These are phyloP conservation scores for Hemitrygon akajei DNA, from an alignment of 2,797 vertebrate genomes.

Conservation along the genomic window DNA sequence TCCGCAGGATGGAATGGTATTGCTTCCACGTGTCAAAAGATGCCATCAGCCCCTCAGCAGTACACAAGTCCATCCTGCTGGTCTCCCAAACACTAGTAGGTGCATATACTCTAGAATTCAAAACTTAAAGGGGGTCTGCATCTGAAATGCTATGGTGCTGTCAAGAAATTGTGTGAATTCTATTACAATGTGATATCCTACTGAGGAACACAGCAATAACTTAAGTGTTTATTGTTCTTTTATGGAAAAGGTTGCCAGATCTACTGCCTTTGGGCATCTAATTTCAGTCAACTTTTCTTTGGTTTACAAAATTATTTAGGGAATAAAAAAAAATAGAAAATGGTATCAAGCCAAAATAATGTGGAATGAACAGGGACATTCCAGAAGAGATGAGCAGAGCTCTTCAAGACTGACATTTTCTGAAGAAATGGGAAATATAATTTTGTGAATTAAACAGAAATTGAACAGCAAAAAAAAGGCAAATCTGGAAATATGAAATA, in stretches of 20 bases:
- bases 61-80: too few relatives aligned
- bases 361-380: too few relatives aligned
- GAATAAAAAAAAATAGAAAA: neutral
- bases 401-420: too few relatives aligned
- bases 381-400: too few relatives aligned
- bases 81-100: too few relatives aligned
- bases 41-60: too few relatives aligned
- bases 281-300: neutral
- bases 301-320: neutral
- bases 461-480: too few relatives aligned
- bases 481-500: too few relatives aligned
- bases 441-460: too few relatives aligned
- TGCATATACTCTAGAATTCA: neutral
- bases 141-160: neutral
- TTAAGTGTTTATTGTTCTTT: neutral
- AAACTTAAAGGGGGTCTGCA: neutral
- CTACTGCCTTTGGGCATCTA: neutral
- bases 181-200: neutral
- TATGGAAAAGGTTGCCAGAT: neutral
- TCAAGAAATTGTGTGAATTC: neutral
- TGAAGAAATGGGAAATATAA: too few relatives aligned
- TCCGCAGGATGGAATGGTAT: too few relatives aligned
- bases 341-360: neutral
- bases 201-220: neutral
- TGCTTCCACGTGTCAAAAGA: too few relatives aligned